Percentiles rank a stretch among this genome's conserved stretches.
Conservation (phyloP, 2,113 vertebrate species). For the Oreocharis arfaki region DNA sequence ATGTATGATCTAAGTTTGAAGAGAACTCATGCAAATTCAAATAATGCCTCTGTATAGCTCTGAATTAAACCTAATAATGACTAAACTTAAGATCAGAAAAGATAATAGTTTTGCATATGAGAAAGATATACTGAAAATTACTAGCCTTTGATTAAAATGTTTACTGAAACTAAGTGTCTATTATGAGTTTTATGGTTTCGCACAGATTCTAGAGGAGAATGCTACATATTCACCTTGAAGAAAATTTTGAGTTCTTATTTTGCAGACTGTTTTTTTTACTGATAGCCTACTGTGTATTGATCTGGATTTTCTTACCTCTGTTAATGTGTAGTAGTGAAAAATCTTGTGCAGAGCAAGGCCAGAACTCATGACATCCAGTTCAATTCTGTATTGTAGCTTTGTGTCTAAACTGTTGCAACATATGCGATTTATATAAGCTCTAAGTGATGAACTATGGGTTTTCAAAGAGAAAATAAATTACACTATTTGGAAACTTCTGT, state of each 20-base stretch:
- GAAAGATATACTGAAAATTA: neutral
- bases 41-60: neutral
- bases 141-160: neutral
- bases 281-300: neutral
- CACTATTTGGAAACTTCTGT: neutral
- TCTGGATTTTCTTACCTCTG: neutral
- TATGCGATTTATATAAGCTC: neutral
- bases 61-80: neutral
- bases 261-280: neutral
- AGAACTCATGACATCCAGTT: neutral
- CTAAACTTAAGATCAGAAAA: neutral
- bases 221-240: neutral
- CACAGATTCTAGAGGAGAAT: neutral
- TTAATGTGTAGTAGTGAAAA: neutral
- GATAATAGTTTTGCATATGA: neutral
- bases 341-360: neutral
- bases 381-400: neutral
- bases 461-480: neutral
- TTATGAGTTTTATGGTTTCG: neutral
- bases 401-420: neutral
- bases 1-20: neutral
- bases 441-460: neutral
- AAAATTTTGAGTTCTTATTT: neutral
- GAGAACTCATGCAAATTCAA: neutral
- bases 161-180: neutral